Conservation (phyloP, 37 sponge, comb jelly and placozoan species). For the Petrosia ficiformis region DNA sequence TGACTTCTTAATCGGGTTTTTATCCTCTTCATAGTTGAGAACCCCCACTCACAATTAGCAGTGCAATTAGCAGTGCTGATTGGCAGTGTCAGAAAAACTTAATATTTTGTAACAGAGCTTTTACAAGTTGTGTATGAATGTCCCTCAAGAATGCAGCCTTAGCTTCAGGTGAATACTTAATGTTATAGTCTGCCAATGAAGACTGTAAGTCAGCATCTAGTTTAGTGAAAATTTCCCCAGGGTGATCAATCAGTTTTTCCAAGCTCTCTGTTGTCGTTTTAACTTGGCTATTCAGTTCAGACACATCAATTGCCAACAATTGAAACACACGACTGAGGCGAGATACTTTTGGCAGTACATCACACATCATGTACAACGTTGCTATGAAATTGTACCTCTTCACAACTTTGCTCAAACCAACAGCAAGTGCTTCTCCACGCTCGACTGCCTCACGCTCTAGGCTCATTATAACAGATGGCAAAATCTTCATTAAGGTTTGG, state of each 20-base stretch:
- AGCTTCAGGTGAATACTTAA: neutral
- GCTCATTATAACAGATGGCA: conserved; percentile 21
- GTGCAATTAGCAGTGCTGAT: no score
- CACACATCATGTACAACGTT: conserved; percentile 49
- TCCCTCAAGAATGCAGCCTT: neutral
- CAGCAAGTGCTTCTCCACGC: conserved; percentile 18
- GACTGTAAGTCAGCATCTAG: neutral
- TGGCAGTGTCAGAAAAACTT: conserved; percentile 13
- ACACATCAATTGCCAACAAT: conserved; percentile 8
- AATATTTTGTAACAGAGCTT: no score
- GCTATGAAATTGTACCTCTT: conserved; percentile 26
- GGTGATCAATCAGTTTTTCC: neutral
- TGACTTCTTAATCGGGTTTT: conserved; percentile 38
- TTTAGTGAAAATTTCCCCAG: neutral
- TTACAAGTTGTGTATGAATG: conserved; percentile 11
- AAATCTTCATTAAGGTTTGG: neutral
- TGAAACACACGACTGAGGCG: conserved; percentile 25
- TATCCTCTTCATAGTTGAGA: conserved; percentile 18
- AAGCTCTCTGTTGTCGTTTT: neutral
- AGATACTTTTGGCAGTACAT: conserved; percentile 17
- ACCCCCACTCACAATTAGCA: conserved; percentile 31
- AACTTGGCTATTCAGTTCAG: conserved; percentile 8
- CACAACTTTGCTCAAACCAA: conserved; percentile 15
- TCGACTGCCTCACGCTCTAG: conserved; percentile 22
- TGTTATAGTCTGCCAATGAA: neutral